Conservation (phyloP, 2,888 invertebrate genomes). For the Lasioglossum marginatum region DNA sequence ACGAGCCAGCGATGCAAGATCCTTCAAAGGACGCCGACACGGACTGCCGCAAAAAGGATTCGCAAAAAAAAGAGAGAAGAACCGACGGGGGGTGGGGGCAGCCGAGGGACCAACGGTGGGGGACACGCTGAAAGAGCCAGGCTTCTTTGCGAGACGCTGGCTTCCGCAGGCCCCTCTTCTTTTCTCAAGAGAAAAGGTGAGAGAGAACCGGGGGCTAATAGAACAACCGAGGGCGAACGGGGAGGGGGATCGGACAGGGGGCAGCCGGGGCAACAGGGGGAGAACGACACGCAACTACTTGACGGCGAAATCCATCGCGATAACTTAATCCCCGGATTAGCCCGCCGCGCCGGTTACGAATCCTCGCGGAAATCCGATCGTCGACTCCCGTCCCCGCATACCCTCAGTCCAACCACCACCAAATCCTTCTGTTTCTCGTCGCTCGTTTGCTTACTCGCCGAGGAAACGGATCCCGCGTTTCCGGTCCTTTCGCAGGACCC, state of each 20-base stretch:
- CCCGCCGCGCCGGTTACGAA: constrained; percentile 54
- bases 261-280: not conserved
- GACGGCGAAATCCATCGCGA: constrained; percentile 80
- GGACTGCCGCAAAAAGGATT: constrained; percentile 77
- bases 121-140: constrained; percentile 63
- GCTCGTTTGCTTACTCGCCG: constrained; percentile 20
- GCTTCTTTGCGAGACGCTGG: constrained; percentile 66
- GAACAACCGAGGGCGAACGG: constrained; percentile 36
- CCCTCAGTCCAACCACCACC: constrained; percentile 28
- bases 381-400: not conserved
- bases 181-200: constrained; percentile 43
- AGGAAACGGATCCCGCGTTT: constrained; percentile 60
- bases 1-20: constrained; percentile 83
- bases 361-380: constrained; percentile 74
- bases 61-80: constrained; percentile 68
- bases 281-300: constrained; percentile 71
- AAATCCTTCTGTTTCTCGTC: constrained; percentile 27
- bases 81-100: constrained; percentile 44
- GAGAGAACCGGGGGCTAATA: constrained; percentile 64
- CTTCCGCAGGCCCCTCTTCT: constrained; percentile 64
- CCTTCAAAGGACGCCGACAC: constrained; percentile 82
- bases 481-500: constrained; percentile 46
- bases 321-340: constrained; percentile 79
- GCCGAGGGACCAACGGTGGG: constrained; percentile 35
- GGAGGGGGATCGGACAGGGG: not conserved